These are phyloP conservation scores for Spondyliosoma cantharus DNA, from an alignment of 2,797 vertebrate genomes.

Conservation along the genomic window DNA sequence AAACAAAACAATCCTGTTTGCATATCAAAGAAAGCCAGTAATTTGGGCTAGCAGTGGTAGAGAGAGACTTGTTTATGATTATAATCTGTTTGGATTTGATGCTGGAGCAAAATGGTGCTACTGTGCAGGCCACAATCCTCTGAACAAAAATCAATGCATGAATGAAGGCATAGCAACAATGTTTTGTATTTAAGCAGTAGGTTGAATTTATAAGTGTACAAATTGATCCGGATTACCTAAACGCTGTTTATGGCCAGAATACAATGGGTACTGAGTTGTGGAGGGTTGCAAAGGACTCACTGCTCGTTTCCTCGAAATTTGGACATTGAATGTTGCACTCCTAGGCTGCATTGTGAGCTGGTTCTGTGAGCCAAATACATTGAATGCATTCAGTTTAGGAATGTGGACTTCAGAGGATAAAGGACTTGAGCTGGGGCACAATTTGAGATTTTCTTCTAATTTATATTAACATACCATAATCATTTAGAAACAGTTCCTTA, in stretches of 20 bases:
- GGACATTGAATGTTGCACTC: no score
- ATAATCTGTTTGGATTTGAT: constrained; percentile 21
- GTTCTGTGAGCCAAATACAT: no score
- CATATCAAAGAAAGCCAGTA: constrained; percentile 49
- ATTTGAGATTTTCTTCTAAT: background rate
- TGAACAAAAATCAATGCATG: background rate
- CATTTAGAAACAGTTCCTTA: background rate
- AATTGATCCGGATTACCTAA: background rate
- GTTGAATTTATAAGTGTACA: background rate
- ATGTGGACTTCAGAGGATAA: constrained; percentile 12
- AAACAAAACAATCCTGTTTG: constrained; percentile 37
- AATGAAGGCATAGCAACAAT: background rate
- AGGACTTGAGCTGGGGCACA: background rate
- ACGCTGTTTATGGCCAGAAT: background rate
- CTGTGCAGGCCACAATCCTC: background rate
- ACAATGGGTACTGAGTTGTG: background rate
- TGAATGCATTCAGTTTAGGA: background rate
- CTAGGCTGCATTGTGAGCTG: no score
- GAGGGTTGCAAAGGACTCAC: background rate
- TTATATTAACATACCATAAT: background rate
- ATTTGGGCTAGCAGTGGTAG: background rate
- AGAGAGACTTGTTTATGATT: constrained; percentile 3
- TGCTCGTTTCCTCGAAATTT: background rate
- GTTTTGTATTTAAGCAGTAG: background rate
- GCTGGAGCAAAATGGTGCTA: background rate